Evolutionary conservation across 2,797 vertebrate species (phyloP), one percentile per base, ranked within the genome.

Genomic region (Pterois miles): DNA sequence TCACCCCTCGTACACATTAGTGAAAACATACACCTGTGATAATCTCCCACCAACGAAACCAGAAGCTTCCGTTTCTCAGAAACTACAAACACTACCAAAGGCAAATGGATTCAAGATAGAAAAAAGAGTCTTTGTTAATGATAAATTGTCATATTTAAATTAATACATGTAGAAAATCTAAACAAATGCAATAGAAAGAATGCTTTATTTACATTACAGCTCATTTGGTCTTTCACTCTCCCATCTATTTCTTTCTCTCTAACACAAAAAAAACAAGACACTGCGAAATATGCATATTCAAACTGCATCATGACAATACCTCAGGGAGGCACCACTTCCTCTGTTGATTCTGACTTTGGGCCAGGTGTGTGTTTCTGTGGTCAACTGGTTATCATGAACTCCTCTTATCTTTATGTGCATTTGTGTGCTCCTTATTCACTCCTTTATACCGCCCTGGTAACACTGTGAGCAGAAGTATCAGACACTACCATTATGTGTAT

Each of bases 331-430:
- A 50, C 48, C 33, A 73, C 74, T 87, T 81, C 76, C 66, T 68
- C 66, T 86, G 82, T 73, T 78, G 38, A 75, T 56, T 34, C 56
- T 54, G 23, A 59, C 36, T 54, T 40, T 5, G 53, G 29, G 67
- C 34, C 56, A 72, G 57, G 14, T 60, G 29, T 63, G 60, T 34
- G 38, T 54, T 16, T 64, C 22, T 80, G 60, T n/a, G 38, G 69
- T 65, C 57, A 65, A 14, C 58, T 69, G 71, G 57, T 76, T 86
- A 36, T 76, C 52, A 57, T 56, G 31, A 48, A 43, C 36, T 33
- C 10, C 29, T 67, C 64, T 80, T 87, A 86, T 88, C 79, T 66
- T 59, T 60, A 38, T 48, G 46, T 67, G 67, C 71, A 80, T 74
- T 69, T 75, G 64, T 71, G 57, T 48, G 23, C 56, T 62, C 48